Conservation (phyloP, 2,113 vertebrate species). For the Tricholaema leucomelas region DNA sequence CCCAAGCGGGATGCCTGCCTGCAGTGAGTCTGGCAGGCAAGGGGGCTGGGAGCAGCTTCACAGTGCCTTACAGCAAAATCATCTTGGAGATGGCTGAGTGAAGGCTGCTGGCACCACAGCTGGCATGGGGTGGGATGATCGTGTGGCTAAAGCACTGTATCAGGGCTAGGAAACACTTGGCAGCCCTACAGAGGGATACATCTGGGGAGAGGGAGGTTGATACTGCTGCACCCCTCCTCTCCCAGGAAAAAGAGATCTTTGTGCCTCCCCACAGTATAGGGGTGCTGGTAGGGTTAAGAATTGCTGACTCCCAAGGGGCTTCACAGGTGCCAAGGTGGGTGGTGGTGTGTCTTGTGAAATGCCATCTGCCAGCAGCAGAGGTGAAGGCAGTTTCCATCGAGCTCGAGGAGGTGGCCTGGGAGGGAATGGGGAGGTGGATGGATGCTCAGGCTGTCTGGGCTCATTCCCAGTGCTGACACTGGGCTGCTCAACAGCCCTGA, state of each 20-base stretch:
- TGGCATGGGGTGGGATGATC: not conserved
- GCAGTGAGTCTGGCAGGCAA: conserved; percentile 64
- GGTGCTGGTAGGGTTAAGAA: not conserved
- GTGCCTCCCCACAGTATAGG: fast-evolving
- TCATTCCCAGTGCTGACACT: not conserved
- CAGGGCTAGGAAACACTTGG: fast-evolving
- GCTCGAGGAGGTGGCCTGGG: not conserved
- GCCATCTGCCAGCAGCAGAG: not conserved
- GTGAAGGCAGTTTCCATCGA: fast-evolving
- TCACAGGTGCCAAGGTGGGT: not conserved
- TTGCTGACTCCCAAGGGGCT: not conserved
- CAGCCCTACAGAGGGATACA: not conserved
- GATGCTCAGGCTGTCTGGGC: not conserved
- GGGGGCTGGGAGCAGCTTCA: not conserved
- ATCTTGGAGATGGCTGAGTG: not conserved
- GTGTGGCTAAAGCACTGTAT: not conserved
- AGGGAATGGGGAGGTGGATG: not conserved
- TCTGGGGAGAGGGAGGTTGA: not conserved
- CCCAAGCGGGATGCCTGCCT: conserved; percentile 21
- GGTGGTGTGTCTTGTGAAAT: not conserved
- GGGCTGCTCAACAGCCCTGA: not conserved
- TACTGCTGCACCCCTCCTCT: not conserved
- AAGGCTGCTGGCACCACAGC: fast-evolving
- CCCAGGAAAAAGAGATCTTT: not conserved
- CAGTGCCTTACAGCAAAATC: not conserved